phyloP scores from a whole-genome alignment of 1,140 invertebrate species.

The silkworm (Bombyx mori) region ASM3026992v2 NC_085111.1:9658501-9659000 shows the following conservation, averaged over 20 bases:
- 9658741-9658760: neutral
- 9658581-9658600: too few relatives aligned
- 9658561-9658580: neutral
- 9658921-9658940: neutral
- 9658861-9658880: neutral
- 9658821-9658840: constrained; percentile 35
- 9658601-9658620: constrained; percentile 30
- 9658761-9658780: constrained; percentile 5
- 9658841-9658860: too few relatives aligned
- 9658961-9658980: constrained; percentile 46
- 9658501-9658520: constrained; percentile 46
- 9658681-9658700: constrained; percentile 35
- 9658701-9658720: constrained; percentile 62
- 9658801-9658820: constrained; percentile 59
- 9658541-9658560: constrained; percentile 41
- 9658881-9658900: constrained; percentile 3
- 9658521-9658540: constrained; percentile 63
- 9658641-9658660: constrained; percentile 22
- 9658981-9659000: constrained; percentile 63
- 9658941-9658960: too few relatives aligned
- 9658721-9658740: constrained; percentile 53
- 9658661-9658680: too few relatives aligned
- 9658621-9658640: constrained; percentile 62
- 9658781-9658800: constrained; percentile 54
- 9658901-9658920: constrained; percentile 4